Conservation (phyloP, 2,113 vertebrate species). For the Lagopus muta region DNA sequence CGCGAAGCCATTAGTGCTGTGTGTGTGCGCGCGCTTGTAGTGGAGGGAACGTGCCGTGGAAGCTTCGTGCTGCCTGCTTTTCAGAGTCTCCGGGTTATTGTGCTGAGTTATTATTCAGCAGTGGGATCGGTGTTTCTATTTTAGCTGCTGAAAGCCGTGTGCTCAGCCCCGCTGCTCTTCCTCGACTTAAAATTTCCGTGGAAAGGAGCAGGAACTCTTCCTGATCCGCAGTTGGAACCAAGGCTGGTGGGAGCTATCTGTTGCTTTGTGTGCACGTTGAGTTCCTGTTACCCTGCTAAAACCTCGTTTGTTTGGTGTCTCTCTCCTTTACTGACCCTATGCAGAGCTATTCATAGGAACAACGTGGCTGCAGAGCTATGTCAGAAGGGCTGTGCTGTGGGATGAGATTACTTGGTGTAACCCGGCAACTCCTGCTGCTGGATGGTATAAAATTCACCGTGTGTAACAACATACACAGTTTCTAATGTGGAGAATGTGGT, state of each 20-base stretch:
- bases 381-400: not conserved
- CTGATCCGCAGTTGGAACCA: not conserved
- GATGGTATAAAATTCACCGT: not conserved
- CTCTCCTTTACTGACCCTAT: not conserved
- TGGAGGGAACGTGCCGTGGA: not conserved
- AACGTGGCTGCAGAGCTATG: not conserved
- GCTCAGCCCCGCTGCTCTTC: not conserved
- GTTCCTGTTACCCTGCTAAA: not conserved
- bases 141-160: not conserved
- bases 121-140: not conserved
- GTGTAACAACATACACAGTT: accelerated
- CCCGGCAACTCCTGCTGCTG: not conserved
- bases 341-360: accelerated
- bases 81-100: not conserved
- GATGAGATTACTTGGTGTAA: not conserved
- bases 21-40: not conserved
- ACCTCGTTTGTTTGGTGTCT: not conserved
- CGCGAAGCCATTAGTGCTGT: not conserved
- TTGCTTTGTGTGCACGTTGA: not conserved
- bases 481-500: not conserved
- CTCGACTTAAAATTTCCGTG: not conserved
- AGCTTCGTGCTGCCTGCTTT: not conserved
- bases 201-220: not conserved
- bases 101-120: not conserved
- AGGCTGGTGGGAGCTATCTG: not conserved